These are phyloP conservation scores for Geococcyx californianus DNA, from an alignment of 2,113 vertebrate genomes.

Conservation along the genomic window DNA sequence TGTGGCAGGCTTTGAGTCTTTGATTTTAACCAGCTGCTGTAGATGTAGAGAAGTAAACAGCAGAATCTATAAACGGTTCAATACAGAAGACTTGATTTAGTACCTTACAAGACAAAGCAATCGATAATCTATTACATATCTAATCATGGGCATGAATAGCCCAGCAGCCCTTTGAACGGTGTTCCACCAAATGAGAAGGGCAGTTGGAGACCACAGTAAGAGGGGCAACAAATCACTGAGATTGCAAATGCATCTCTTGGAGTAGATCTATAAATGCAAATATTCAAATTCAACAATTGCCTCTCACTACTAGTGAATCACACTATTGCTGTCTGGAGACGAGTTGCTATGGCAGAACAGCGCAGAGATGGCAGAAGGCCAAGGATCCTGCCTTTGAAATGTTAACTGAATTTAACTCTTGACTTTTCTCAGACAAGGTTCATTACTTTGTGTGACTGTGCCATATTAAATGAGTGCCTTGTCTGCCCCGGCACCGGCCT, in stretches of 20 bases:
- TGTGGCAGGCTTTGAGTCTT: neutral
- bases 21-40: constrained; percentile 18
- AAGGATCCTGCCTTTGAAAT: constrained; percentile 30
- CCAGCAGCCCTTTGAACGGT: neutral
- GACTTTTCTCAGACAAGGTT: constrained; percentile 28
- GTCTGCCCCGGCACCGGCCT: neutral
- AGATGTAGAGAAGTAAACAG: constrained; percentile 15
- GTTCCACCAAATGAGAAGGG: neutral
- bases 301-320: neutral
- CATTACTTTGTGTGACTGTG: neutral
- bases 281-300: constrained; percentile 14
- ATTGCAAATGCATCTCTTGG: neutral
- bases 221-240: neutral
- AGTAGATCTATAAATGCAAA: constrained; percentile 2
- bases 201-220: neutral
- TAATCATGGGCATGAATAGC: constrained; percentile 2
- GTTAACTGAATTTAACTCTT: constrained; percentile 53
- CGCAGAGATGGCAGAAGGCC: constrained; percentile 9
- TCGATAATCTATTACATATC: constrained; percentile 51
- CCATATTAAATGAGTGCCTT: constrained; percentile 2
- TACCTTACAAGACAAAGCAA: neutral
- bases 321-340: neutral
- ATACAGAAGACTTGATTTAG: constrained; percentile 17
- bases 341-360: constrained; percentile 54
- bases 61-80: constrained; percentile 23